A percentile compares a stretch with the other conserved stretches of the same genome.
phyloP scores from a whole-genome alignment of 2,888 invertebrate species.

The Anticlea derivata region DNA sequence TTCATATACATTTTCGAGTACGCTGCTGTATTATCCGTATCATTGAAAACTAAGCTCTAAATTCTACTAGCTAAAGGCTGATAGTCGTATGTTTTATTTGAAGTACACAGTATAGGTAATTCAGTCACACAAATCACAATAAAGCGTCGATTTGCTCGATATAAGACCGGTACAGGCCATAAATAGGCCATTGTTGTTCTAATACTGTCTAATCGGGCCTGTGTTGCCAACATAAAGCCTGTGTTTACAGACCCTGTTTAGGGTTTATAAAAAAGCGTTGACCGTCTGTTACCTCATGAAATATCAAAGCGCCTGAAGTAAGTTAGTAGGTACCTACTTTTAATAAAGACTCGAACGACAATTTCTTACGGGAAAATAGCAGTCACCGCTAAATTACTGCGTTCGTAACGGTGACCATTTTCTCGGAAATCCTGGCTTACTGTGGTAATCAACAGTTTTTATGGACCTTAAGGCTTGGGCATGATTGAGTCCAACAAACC shows the following conservation, averaged over 20 bases:
- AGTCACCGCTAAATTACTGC: too few species aligned
- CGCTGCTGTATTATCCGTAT: background rate
- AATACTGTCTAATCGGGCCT: slow-evolving; percentile 67
- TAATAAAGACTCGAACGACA: too few species aligned
- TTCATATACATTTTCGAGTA: slow-evolving; percentile 19
- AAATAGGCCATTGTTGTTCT: slow-evolving; percentile 74
- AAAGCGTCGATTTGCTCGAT: slow-evolving; percentile 64
- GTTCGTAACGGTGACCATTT: too few species aligned
- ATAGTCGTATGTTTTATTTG: background rate
- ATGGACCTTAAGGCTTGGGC: too few species aligned
- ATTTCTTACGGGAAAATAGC: too few species aligned
- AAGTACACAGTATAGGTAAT: slow-evolving; percentile 17
- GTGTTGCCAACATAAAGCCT: slow-evolving; percentile 23
- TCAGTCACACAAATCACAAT: slow-evolving; percentile 46
- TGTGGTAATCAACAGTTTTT: too few species aligned
- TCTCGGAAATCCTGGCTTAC: too few species aligned
- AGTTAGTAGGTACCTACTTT: too few species aligned
- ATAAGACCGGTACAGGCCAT: slow-evolving; percentile 48
- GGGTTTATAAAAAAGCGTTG: background rate
- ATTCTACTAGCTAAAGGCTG: background rate
- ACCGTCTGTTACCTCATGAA: too few species aligned
- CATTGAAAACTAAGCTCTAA: slow-evolving; percentile 3
- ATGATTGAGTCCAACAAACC: too few species aligned
- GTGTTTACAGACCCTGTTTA: slow-evolving; percentile 8
- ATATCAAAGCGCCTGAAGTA: too few species aligned